These are phyloP conservation scores for Hypotaenidia okinawae DNA, from an alignment of 2,797 vertebrate genomes.

Conservation along the genomic window DNA sequence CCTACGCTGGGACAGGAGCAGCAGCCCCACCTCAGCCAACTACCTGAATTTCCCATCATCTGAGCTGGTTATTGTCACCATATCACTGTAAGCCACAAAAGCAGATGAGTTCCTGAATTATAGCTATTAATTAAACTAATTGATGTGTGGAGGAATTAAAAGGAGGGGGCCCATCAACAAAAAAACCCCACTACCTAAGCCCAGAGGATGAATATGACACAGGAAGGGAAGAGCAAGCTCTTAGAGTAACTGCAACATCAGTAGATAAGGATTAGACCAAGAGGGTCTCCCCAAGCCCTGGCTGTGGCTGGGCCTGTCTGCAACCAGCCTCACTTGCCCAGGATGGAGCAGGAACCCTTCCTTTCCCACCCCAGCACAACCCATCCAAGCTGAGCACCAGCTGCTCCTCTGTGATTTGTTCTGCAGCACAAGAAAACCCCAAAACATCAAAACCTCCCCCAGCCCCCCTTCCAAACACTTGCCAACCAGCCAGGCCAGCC, in stretches of 20 bases:
- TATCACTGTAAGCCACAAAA: not conserved
- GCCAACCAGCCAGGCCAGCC: conserved; percentile 4
- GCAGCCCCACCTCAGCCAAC: not conserved
- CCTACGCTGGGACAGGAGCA: not conserved
- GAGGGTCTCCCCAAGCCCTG: not conserved
- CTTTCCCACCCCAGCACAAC: not conserved
- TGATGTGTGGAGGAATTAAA: conserved; percentile 1
- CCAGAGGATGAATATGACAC: not conserved
- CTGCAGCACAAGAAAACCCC: not conserved
- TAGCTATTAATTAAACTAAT: conserved; percentile 6
- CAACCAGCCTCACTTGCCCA: not conserved
- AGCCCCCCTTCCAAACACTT: not conserved
- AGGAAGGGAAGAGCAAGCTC: not conserved
- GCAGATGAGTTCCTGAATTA: not conserved
- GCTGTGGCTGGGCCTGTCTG: not conserved
- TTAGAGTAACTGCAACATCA: not conserved
- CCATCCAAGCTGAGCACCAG: not conserved
- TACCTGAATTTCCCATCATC: not conserved
- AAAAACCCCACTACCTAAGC: not conserved
- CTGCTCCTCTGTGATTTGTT: not conserved
- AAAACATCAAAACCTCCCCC: not conserved
- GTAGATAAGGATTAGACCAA: not conserved
- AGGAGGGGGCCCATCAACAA: not conserved
- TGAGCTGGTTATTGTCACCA: not conserved
- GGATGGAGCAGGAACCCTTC: not conserved